Evolutionary conservation across 2,888 invertebrate genomes (phyloP).

Genomic region (Rhagium mordax): DNA sequence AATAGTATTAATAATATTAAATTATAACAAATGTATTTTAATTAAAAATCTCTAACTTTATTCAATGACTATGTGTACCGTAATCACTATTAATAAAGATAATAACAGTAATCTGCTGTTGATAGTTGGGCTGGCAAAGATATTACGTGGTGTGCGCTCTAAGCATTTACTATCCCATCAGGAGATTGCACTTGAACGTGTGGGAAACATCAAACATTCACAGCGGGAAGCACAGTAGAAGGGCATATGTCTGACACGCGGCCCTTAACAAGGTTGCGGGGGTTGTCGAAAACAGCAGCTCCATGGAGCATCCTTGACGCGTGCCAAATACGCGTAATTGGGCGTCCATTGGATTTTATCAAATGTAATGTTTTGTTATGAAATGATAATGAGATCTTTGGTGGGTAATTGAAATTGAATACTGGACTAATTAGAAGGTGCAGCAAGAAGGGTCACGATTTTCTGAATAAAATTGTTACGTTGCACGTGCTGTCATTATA

Average conservation of each 20-base stretch:
- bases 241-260: constrained; percentile 60
- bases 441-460: neutral
- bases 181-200: constrained; percentile 64
- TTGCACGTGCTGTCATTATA: neutral
- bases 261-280: constrained; percentile 58
- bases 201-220: constrained; percentile 65
- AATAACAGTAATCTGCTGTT: constrained; percentile 46
- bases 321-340: constrained; percentile 56
- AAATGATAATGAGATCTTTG: constrained; percentile 39
- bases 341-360: constrained; percentile 53
- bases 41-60: neutral
- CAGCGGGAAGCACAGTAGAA: constrained; percentile 56
- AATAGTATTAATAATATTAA: no score
- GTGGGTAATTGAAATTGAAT: constrained; percentile 47
- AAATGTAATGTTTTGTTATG: constrained; percentile 39
- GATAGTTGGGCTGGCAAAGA: constrained; percentile 32
- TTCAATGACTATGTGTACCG: neutral
- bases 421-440: constrained; percentile 45
- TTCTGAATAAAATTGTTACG: neutral
- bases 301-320: constrained; percentile 53
- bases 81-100: constrained; percentile 41
- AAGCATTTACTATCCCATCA: constrained; percentile 55
- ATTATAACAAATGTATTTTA: neutral
- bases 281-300: constrained; percentile 57
- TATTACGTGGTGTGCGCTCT: constrained; percentile 18